A percentile compares a stretch with the other conserved stretches of the same genome.
Conservation (phyloP, 2,888 invertebrate genomes). For the Caenorhabditis sp. region DNA sequence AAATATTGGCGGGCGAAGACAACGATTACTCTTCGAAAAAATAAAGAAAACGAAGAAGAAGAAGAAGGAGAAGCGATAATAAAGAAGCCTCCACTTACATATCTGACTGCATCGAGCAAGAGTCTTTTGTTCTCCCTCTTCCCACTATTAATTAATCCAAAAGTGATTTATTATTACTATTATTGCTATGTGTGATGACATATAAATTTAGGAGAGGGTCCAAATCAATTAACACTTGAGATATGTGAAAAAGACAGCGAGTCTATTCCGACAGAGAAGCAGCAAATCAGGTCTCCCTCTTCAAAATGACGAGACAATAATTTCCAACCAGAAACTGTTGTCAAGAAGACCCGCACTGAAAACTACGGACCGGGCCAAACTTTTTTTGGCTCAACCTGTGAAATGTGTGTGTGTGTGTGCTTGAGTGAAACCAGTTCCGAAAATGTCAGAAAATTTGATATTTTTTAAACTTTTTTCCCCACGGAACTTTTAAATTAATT, state of each 20-base stretch:
- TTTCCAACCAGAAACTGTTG: too few relatives aligned
- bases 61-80: not conserved
- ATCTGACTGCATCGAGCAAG: not conserved
- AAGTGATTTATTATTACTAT: not conserved
- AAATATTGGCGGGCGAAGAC: not conserved
- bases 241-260: not conserved
- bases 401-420: too few relatives aligned
- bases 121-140: not conserved
- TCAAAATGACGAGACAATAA: too few relatives aligned
- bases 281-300: too few relatives aligned
- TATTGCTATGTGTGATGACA: not conserved
- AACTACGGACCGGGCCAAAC: too few relatives aligned
- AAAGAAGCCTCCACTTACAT: not conserved
- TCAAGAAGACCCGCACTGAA: too few relatives aligned
- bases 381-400: too few relatives aligned
- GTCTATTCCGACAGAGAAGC: not conserved
- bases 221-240: not conserved
- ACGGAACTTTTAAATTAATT: too few relatives aligned
- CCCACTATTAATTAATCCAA: not conserved
- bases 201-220: too few relatives aligned
- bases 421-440: too few relatives aligned
- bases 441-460: too few relatives aligned
- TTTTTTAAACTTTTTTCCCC: too few relatives aligned
- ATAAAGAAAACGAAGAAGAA: not conserved
- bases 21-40: not conserved